Evolutionary conservation across 1,140 invertebrate genomes (phyloP), one percentile per base, ranked within the genome.

Genomic region (Geopemphigus sp.): DNA sequence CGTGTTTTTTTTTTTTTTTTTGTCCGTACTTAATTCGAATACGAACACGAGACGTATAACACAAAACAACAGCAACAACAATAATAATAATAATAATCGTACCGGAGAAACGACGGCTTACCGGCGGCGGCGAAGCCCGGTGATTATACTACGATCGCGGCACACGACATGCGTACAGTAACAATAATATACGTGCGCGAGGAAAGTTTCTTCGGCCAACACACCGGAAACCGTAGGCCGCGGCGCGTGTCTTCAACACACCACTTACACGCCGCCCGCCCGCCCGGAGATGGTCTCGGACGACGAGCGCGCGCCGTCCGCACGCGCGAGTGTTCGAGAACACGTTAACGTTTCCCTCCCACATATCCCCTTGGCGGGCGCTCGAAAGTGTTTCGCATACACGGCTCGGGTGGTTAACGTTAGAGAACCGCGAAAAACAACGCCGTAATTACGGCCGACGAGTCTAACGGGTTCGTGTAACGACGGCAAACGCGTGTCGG

Each of bases 11-110:
- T 24, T 29, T 32, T 57, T 73, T 56, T 32, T n/a, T n/a, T n/a
- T n/a, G n/a, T n/a, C n/a, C n/a, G n/a, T 50, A 29, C 56, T 78
- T 78, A 78, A 78, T 78, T 78, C n/a, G n/a, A n/a, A 39, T 63
- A 63, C 45, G 39, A 78, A 59, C 74, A 39, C 70, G 32, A 74
- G 32, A 15, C 19, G 14, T 15, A 74, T n/a, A 22, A n/a, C n/a
- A n/a, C n/a, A n/a, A n/a, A n/a, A n/a, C 22, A 26, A 59, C n/a
- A 32, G 39, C 12, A 64, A 63, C 26, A 53, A 70, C 6, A 19
- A 56, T 11, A 12, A 32, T 39, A 57, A 74, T 24, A 11, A 47
- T 15, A 17, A 24, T 24, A n/a, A 19, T 22, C 10, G 56, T 29
- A 57, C 19, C 11, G n/a, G 50, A 53, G n/a, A 14, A 57, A 26